Conservation (phyloP, 2,797 vertebrate genomes). For the Enteromius radiatus region DNA sequence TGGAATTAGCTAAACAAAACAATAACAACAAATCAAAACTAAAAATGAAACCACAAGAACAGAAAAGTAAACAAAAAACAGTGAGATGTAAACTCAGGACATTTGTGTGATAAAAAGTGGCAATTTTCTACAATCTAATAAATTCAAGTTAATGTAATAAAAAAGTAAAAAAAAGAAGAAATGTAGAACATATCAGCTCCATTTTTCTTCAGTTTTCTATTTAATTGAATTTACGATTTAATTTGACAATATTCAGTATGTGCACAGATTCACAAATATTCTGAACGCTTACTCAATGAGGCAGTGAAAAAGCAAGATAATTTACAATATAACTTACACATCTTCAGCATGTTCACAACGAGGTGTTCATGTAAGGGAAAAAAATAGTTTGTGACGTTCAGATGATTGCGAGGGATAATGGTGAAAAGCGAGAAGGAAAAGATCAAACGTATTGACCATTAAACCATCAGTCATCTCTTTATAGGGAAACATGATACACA, state of each 20-base stretch:
- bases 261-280: background rate
- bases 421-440: constrained; percentile 3
- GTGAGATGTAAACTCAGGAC: too few relatives aligned
- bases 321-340: background rate
- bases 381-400: background rate
- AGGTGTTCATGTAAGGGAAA: background rate
- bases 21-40: too few relatives aligned
- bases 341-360: background rate
- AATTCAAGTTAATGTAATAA: background rate
- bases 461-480: constrained; percentile 6
- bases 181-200: background rate
- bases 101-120: background rate
- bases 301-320: background rate
- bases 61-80: background rate
- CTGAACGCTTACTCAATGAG: background rate
- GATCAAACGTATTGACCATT: constrained; percentile 17
- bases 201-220: background rate
- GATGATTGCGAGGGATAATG: background rate
- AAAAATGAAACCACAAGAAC: too few relatives aligned
- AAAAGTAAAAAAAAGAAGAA: background rate
- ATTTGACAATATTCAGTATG: constrained; percentile 1
- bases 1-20: background rate
- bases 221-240: background rate
- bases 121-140: background rate
- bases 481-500: constrained; percentile 19